Base-by-base conservation (phyloP, 2,113 vertebrate species). In the Tragelaphus buxtoni region DNA sequence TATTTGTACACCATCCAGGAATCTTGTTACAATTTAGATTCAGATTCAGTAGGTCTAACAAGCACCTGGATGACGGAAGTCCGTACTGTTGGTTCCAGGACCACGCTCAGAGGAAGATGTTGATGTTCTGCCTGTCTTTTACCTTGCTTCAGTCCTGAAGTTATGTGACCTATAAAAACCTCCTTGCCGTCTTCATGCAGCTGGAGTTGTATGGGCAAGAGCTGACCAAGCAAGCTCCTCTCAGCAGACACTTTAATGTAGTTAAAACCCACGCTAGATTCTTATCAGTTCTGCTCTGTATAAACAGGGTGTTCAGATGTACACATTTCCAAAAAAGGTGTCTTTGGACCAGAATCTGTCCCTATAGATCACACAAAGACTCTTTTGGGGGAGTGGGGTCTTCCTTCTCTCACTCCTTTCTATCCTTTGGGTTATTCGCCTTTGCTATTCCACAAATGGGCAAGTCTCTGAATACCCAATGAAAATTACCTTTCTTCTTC, bases 161-260 rank as follows among this genome's bases (percentile, higher is more conserved):
- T 47, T 24, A 39, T 35, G 10, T 10, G 56, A 49, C 12, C 16
- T 1, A 2, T 32, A 60, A 39, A 17, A 14, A 7, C 28, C 24
- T 88, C 60, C 28, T 81, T 35, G 32, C 13, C 28, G 4, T 51
- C 13, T 30, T 61, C 63, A 12, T 2, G 53, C 79, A 60, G n/a
- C 39, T 49, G 83, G 61, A 24, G 47, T 22, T 90, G 51, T 69
- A 20, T 47, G 56, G 47, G 45, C n/a, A 58, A 93, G 69, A 7
- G 28, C 58, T 80, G 69, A 28, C 74, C 77, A 53, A 2, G 45
- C 0, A 39, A 79, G 26, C 51, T 28, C 56, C 88, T 87, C 85
- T 63, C 5, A 81, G 60, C 88, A 97, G 88, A 90, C 22, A 18
- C 77, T 69, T 82, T 8, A 77, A 79, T 72, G 22, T 42, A 77